phyloP scores from a whole-genome alignment of 2,888 invertebrate species.

The Bombylius discolor region DNA sequence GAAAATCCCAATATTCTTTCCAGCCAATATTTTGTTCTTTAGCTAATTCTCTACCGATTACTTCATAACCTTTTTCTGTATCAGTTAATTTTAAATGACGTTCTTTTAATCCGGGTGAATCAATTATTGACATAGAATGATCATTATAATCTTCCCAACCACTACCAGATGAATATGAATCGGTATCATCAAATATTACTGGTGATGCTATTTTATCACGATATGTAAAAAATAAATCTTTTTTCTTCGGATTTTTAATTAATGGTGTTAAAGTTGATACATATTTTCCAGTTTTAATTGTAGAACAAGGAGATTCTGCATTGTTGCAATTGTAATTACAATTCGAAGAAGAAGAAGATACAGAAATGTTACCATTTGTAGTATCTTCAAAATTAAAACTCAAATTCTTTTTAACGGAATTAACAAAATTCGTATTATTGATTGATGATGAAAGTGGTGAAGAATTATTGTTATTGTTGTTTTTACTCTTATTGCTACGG shows the following conservation, averaged over 20 bases:
- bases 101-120: conserved; percentile 28
- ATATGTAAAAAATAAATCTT: conserved; percentile 24
- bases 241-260: conserved; percentile 14
- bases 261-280: conserved; percentile 4
- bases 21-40: conserved; percentile 61
- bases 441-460: too few species aligned
- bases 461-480: not conserved
- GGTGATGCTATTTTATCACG: conserved; percentile 22
- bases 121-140: conserved; percentile 9
- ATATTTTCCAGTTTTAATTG: too few species aligned
- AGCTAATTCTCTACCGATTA: conserved; percentile 60
- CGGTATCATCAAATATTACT: conserved; percentile 11
- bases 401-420: not conserved
- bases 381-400: not conserved
- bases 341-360: not conserved
- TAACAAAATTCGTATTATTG: not conserved
- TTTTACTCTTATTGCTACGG: not conserved
- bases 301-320: too few species aligned
- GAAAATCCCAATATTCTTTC: conserved; percentile 89
- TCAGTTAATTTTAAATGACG: conserved; percentile 50
- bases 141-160: conserved; percentile 7
- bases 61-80: conserved; percentile 76
- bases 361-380: not conserved
- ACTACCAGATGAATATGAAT: conserved; percentile 3
- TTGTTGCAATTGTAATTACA: too few species aligned